Evolutionary conservation across 2,888 invertebrate genomes (phyloP).

Genomic region (Pherbina coryleti): DNA sequence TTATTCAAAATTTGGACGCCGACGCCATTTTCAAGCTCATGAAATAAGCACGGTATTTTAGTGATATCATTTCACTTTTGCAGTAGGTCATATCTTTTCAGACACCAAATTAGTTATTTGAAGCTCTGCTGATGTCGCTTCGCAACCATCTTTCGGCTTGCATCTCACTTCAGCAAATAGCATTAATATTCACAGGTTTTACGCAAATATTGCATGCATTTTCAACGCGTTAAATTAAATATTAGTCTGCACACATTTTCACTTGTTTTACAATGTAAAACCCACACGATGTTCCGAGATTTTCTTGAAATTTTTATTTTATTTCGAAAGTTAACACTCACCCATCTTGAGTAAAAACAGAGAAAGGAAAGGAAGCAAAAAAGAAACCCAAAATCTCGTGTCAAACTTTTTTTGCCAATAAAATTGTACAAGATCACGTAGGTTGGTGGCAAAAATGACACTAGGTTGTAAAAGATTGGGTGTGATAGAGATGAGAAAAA

Average conservation of each 20-base stretch:
- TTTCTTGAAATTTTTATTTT: slow-evolving; percentile 59
- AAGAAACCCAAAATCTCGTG: slow-evolving; percentile 63
- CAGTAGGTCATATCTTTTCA: too few relatives aligned
- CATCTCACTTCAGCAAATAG: background rate
- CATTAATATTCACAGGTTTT: background rate
- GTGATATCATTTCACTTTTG: too few relatives aligned
- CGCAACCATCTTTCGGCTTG: background rate
- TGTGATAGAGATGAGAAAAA: background rate
- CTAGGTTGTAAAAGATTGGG: background rate
- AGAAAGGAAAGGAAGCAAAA: slow-evolving; percentile 72
- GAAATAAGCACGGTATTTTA: too few relatives aligned
- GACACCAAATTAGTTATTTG: background rate
- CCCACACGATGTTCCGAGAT: slow-evolving; percentile 61
- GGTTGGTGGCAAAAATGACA: slow-evolving; percentile 44
- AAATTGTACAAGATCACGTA: slow-evolving; percentile 48
- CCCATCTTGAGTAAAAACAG: slow-evolving; percentile 78
- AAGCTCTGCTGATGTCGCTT: background rate
- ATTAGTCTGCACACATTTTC: background rate
- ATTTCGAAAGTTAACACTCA: slow-evolving; percentile 70
- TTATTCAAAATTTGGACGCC: too few relatives aligned
- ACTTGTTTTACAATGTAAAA: slow-evolving; percentile 1
- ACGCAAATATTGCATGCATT: background rate
- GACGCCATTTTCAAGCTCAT: too few relatives aligned
- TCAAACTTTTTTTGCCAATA: slow-evolving; percentile 53
- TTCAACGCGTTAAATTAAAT: background rate